Evolutionary conservation across 2,888 invertebrate genomes (phyloP), one percentile per base, ranked within the genome.

Genomic region (Acheta domesticus): DNA sequence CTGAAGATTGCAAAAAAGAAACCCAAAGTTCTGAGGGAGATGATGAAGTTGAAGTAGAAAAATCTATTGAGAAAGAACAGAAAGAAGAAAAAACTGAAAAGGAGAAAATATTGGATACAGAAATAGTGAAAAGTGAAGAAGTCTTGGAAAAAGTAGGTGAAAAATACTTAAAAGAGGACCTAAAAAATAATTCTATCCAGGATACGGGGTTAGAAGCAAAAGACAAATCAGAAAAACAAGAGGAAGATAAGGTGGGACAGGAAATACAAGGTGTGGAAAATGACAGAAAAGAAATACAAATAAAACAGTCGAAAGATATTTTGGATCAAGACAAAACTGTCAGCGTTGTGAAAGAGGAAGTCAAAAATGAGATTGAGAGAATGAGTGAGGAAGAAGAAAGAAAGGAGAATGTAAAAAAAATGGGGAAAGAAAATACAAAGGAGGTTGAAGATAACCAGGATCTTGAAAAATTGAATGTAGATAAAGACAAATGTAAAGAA

Each of bases 1-100:
- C 84, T 12, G 86, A 86, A 82, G 83, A 84, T 74, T 84, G 84
- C 81, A 85, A 86, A 83, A 83, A 86, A n/a, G 82, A 36, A 36
- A 36, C 36, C 36, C 3, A 79, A 62, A 81, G 49, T 76, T 77
- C 73, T 20, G 19, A 49, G 48, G 77, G 75, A 36, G 74, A 21
- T 23, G 75, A 77, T 48, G 79, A 80, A 78, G 75, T 76, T 78
- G 75, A 62, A 36, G n/a, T 62, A 62, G n/a, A 62, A 4, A 62
- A 62, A 62, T 14, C 5, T 19, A 62, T 62, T 62, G 62, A 4
- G 3, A 14, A 62, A 62, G 62, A 62, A 12, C 62, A 11, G 14
- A 62, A n/a, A 62, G 62, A 62, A 62, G n/a, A 62, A 62, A n/a
- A 62, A 62, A 3, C 16, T 5, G 36, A 36, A 36, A 74, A 80